phyloP scores from a whole-genome alignment of 2,113 vertebrate genomes.

The Himantopus leucocephalus region DNA sequence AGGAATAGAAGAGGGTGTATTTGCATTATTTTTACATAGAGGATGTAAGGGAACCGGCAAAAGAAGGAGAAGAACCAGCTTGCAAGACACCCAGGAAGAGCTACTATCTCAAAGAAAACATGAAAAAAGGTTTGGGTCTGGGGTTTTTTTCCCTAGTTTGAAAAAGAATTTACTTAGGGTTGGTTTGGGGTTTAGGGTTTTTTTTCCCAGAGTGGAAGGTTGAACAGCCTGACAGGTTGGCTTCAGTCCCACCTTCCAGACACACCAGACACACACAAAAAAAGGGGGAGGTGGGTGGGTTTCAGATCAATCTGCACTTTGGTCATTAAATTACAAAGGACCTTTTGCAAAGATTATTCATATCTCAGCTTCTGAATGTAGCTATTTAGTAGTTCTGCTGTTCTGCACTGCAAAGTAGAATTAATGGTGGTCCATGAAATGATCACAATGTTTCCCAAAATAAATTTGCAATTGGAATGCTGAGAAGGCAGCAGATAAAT shows the following conservation, averaged over 20 bases:
- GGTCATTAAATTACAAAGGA: background rate
- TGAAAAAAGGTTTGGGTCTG: background rate
- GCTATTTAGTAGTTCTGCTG: background rate
- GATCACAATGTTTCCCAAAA: background rate
- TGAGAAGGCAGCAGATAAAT: background rate
- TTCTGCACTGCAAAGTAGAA: background rate
- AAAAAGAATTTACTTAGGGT: background rate
- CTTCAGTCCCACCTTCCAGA: background rate
- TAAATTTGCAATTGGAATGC: background rate
- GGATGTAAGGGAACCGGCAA: background rate
- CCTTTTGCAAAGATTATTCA: background rate
- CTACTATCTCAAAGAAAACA: background rate
- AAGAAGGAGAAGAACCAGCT: conserved; percentile 41
- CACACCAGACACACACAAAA: background rate
- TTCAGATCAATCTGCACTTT: background rate
- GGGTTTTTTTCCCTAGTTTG: background rate
- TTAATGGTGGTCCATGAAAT: background rate
- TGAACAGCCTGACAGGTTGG: background rate
- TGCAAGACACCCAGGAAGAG: background rate
- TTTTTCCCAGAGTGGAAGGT: background rate
- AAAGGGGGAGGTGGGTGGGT: too few species aligned
- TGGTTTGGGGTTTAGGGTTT: background rate
- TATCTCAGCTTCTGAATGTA: background rate
- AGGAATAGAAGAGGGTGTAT: conserved; percentile 5
- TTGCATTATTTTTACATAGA: conserved; percentile 50